These are phyloP conservation scores for Silurus glanis DNA, from an alignment of 2,113 vertebrate species.

Conservation along the genomic window DNA sequence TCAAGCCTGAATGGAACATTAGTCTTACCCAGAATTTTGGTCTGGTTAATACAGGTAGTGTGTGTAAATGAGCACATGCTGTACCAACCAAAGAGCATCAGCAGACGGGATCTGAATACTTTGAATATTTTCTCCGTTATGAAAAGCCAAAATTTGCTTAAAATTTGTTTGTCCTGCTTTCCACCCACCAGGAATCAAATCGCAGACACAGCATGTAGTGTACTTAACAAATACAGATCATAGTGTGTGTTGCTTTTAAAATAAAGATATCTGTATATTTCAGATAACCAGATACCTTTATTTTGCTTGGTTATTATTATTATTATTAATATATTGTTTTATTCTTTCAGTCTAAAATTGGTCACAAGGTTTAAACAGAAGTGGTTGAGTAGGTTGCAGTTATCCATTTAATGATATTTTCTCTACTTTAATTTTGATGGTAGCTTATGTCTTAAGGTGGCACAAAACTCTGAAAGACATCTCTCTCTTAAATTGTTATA, in stretches of 20 bases:
- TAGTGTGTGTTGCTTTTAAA: not conserved
- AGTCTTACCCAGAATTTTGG: not conserved
- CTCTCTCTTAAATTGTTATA: not conserved
- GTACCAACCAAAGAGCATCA: not conserved
- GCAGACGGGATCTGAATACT: not conserved
- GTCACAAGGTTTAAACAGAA: not conserved
- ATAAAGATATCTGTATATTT: not conserved
- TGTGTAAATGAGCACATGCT: not conserved
- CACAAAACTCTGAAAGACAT: not conserved
- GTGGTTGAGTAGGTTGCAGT: not conserved
- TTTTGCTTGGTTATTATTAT: no score
- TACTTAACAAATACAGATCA: not conserved
- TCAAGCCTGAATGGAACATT: not conserved
- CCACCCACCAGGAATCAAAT: not conserved
- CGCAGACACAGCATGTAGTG: no score
- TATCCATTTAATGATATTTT: not conserved
- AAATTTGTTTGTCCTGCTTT: not conserved
- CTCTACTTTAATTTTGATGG: not conserved
- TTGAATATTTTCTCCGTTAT: not conserved
- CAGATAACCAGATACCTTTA: not conserved
- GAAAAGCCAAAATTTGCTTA: not conserved
- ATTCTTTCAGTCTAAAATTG: not conserved
- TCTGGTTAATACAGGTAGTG: not conserved
- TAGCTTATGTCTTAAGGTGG: not conserved
- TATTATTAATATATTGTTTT: no score